A percentile compares a stretch with the other conserved stretches of the same genome.
Evolutionary conservation across 2,113 vertebrate genomes (phyloP).

Genomic region (Rhodinocichla rosea): DNA sequence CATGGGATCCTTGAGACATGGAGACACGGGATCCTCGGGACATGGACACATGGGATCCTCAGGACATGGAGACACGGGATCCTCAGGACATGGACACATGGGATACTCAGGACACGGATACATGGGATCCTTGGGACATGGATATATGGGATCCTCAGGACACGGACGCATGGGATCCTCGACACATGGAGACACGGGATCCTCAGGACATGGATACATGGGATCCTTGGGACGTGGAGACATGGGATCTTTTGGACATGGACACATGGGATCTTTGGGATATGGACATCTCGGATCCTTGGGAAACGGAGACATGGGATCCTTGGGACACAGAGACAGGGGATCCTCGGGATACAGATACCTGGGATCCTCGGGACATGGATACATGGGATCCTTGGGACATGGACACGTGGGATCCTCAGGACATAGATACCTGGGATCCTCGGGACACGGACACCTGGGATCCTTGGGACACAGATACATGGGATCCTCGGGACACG

Average conservation of each 20-base stretch:
- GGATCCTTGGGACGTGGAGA: not conserved
- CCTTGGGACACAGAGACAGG: rapidly evolving
- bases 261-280: not conserved
- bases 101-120: no score
- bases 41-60: no score
- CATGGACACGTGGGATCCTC: rapidly evolving
- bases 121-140: no score
- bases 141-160: rapidly evolving
- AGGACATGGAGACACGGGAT: no score
- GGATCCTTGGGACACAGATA: rapidly evolving
- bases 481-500: no score
- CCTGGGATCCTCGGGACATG: rapidly evolving
- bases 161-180: rapidly evolving
- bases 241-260: rapidly evolving
- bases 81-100: rapidly evolving
- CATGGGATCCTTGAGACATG: no score
- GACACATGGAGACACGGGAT: rapidly evolving
- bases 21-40: no score
- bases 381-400: rapidly evolving
- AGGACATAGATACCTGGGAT: rapidly evolving
- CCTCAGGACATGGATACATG: rapidly evolving
- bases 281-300: rapidly evolving
- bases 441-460: rapidly evolving
- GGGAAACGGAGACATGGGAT: rapidly evolving
- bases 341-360: rapidly evolving